Conservation (phyloP, 2,113 vertebrate genomes). For the Nibea coibor region DNA sequence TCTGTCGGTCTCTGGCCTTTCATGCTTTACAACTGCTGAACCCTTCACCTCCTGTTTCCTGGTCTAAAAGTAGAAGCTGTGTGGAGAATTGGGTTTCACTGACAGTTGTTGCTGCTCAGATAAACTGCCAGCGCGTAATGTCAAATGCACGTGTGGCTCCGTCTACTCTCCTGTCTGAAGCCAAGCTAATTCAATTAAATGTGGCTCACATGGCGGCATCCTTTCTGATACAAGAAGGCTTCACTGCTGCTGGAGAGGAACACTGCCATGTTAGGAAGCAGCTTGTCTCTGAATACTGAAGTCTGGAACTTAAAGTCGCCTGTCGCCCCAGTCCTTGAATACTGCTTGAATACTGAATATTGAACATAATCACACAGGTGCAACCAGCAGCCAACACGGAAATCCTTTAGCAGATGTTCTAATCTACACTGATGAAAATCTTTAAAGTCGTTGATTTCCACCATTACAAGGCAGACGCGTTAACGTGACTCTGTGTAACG, state of each 20-base stretch:
- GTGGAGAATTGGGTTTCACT: slow-evolving; percentile 70
- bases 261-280: background rate
- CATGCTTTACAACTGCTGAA: slow-evolving; percentile 50
- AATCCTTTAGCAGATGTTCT: background rate
- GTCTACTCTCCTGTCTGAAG: slow-evolving; percentile 29
- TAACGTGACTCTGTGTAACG: background rate
- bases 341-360: background rate
- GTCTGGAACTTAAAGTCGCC: background rate
- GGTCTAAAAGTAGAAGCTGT: slow-evolving; percentile 75
- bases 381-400: background rate
- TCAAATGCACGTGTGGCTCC: slow-evolving; percentile 52
- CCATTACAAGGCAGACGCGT: background rate
- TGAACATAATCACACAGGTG: background rate
- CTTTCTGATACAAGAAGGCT: slow-evolving; percentile 22
- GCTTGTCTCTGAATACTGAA: background rate
- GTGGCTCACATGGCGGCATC: slow-evolving; percentile 23
- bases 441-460: background rate
- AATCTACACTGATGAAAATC: background rate
- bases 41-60: slow-evolving; percentile 66
- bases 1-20: slow-evolving; percentile 33
- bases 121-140: slow-evolving; percentile 53
- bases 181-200: slow-evolving; percentile 66
- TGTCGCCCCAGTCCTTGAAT: background rate
- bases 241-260: slow-evolving; percentile 22
- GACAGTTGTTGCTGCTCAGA: slow-evolving; percentile 66